phyloP scores from a whole-genome alignment of 1,140 invertebrate genomes.

The Orussus abietinus region DNA sequence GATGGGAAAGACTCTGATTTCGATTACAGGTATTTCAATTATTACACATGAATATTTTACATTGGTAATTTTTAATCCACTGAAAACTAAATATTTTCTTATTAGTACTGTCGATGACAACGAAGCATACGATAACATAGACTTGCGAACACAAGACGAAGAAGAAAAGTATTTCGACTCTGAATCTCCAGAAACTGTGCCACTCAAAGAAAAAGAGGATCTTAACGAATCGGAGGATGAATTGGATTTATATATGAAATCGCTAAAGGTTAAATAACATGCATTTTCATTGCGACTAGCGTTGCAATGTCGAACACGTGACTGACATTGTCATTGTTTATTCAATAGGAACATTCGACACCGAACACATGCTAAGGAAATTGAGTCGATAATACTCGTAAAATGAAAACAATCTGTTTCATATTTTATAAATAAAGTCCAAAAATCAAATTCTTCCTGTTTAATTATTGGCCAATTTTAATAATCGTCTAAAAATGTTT shows the following conservation, averaged over 20 bases:
- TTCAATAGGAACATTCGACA: slow-evolving; percentile 39
- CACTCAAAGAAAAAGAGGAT: slow-evolving; percentile 49
- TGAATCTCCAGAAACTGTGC: slow-evolving; percentile 61
- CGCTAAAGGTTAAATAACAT: slow-evolving; percentile 42
- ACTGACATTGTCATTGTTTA: slow-evolving; percentile 33
- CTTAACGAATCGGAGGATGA: slow-evolving; percentile 59
- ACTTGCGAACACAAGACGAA: slow-evolving; percentile 67
- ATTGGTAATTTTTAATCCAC: slow-evolving; percentile 6
- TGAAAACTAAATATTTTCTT: slow-evolving; percentile 22
- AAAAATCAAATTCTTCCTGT: no score
- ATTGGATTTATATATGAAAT: slow-evolving; percentile 69
- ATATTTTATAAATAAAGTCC: no score
- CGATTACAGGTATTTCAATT: slow-evolving; percentile 66
- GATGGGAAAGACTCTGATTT: slow-evolving; percentile 78
- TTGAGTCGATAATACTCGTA: no score
- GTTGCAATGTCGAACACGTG: slow-evolving; percentile 15
- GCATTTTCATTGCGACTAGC: slow-evolving; percentile 23
- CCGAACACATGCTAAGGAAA: no score
- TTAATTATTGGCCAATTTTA: no score
- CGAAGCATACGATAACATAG: slow-evolving; percentile 73
- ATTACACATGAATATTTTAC: slow-evolving; percentile 7
- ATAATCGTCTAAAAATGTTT: no score
- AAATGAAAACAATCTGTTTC: no score
- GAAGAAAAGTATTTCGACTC: slow-evolving; percentile 89
- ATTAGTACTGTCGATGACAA: slow-evolving; percentile 68